Base-by-base conservation (phyloP, 2,113 vertebrate genomes). In the Nannobrachium achirus region DNA sequence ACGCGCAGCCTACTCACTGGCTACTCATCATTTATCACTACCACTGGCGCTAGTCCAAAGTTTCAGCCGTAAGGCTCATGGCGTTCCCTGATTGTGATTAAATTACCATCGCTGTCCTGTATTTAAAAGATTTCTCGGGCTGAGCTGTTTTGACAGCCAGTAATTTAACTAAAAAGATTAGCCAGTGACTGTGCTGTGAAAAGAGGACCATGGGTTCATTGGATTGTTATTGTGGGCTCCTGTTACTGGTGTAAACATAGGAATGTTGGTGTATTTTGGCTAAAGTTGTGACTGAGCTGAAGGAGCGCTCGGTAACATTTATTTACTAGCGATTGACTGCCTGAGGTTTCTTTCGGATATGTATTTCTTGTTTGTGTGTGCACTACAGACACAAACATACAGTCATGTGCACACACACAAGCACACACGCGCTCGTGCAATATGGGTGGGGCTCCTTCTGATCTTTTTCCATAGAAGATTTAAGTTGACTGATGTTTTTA, bases 71-170 rank as follows among this genome's bases (percentile, higher is more conserved):
- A 73, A 64, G 68, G 65, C 73, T 79, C 53, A 45, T 18, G 65
- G 56, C 56, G 68, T 48, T 42, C 73, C 60, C 61, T 75, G 80
- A 84, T 76, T 76, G 73, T 77, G 82, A 88, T 84, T 84, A 85
- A 86, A 85, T 85, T 81, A 82, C 83, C 68, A 82, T 80, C 38
- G 74, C 75, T 33, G 69, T 71, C 80, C 25, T 82, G 79, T 86
- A 80, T 80, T 85, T 75, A 76, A 87, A 63, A 88, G 79, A 79
- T 87, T 87, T 80, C 62, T 67, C 55, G 63, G 15, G 25, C 76
- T 87, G 75, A 76, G 76, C 87, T 86, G 80, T 83, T 88, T 88
- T 89, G 85, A 89, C 82, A 85, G 85, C 84, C 81, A 80, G 71
- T 76, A 80, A 88, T 89, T 90, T 89, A 78, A 79, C 79, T 60